Percentiles rank a stretch among this genome's conserved stretches.
phyloP scores from a whole-genome alignment of 2,888 invertebrate species.

The Idaea straminata region DNA sequence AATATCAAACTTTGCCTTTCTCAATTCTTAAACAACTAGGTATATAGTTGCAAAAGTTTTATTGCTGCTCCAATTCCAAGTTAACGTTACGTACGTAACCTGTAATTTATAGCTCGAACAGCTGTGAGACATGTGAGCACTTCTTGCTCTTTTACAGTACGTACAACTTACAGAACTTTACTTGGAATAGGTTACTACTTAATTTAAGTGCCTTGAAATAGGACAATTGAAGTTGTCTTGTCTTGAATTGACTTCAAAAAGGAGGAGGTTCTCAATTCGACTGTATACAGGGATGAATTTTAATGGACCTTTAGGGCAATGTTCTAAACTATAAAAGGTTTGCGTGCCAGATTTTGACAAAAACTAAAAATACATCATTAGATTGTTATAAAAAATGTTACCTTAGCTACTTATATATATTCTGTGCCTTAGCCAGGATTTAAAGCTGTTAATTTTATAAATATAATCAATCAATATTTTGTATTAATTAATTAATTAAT shows the following conservation, averaged over 20 bases:
- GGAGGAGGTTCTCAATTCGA: background rate
- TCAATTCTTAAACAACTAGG: slow-evolving; percentile 1
- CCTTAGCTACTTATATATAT: too few species aligned
- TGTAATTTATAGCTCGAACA: background rate
- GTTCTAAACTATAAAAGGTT: too few species aligned
- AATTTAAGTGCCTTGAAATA: background rate
- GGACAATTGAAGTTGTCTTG: background rate
- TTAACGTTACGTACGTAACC: background rate
- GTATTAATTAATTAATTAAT: too few species aligned
- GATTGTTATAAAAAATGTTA: too few species aligned
- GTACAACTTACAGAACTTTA: background rate
- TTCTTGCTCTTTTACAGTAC: background rate
- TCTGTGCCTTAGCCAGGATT: too few species aligned
- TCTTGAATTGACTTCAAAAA: background rate
- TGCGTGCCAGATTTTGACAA: too few species aligned
- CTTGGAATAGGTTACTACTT: background rate
- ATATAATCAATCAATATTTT: too few species aligned
- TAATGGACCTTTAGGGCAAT: too few species aligned
- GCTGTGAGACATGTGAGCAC: background rate
- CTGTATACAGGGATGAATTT: too few species aligned
- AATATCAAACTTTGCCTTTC: background rate
- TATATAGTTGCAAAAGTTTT: background rate
- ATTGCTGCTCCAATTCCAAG: background rate
- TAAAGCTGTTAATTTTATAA: too few species aligned
- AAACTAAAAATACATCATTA: too few species aligned